A percentile compares a stretch with the other conserved stretches of the same genome.
Conservation (phyloP, 2,797 vertebrate genomes). For the Semotilus atromaculatus region DNA sequence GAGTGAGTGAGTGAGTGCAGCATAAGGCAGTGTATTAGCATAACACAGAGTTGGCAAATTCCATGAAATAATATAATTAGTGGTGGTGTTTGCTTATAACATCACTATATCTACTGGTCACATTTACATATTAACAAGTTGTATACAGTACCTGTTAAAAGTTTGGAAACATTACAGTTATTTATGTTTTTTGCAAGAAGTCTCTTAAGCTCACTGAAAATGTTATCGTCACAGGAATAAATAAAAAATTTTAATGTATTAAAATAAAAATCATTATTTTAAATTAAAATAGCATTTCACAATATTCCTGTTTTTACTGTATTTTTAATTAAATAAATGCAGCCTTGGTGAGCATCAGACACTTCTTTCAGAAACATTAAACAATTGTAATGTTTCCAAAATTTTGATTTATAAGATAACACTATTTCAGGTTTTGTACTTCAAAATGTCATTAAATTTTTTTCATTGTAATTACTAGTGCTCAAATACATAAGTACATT, state of each 20-base stretch:
- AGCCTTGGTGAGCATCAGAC: neutral
- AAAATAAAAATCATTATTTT: neutral
- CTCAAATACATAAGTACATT: neutral
- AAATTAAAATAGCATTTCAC: neutral
- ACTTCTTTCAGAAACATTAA: neutral
- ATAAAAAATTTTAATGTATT: neutral
- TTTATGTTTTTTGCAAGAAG: no score
- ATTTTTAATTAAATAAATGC: neutral
- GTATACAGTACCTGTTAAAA: neutral
- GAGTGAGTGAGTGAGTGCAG: neutral
- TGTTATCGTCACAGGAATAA: neutral
- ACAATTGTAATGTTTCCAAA: neutral
- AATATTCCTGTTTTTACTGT: neutral
- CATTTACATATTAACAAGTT: neutral
- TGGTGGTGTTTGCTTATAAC: neutral
- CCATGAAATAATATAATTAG: neutral
- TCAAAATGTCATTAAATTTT: neutral
- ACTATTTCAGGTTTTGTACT: neutral
- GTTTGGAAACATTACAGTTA: no score
- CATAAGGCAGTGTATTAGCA: constrained; percentile 30
- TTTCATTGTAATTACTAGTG: neutral
- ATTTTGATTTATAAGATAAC: neutral
- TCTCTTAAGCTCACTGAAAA: no score
- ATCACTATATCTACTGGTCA: neutral
- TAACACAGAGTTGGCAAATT: neutral